A percentile compares a stretch with the other conserved stretches of the same genome.
phyloP scores from a whole-genome alignment of 2,113 vertebrate genomes.

The Nyctereutes procyonoides region DNA sequence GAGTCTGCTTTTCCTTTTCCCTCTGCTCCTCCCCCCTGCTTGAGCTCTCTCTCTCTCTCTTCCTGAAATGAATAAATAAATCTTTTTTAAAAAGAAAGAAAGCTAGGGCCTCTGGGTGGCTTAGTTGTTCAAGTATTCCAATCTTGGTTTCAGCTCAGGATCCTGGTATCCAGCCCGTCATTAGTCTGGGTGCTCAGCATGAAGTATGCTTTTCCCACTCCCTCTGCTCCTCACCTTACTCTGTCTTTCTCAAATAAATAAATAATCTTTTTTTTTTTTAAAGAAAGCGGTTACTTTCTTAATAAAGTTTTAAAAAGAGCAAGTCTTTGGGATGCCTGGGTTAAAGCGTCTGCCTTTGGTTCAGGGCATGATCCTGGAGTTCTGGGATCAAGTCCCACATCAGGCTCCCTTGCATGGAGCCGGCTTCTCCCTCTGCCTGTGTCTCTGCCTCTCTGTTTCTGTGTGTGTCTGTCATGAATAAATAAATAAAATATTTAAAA shows the following conservation, averaged over 20 bases:
- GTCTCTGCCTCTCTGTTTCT: too few relatives aligned
- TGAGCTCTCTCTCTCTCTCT: not conserved
- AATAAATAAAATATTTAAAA: too few relatives aligned
- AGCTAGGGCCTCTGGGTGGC: not conserved
- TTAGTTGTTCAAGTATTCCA: not conserved
- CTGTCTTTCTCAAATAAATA: not conserved
- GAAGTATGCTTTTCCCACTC: not conserved
- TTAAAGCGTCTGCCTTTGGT: too few relatives aligned
- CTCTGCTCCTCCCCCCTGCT: not conserved
- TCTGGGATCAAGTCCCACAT: too few relatives aligned
- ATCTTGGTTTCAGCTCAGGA: not conserved
- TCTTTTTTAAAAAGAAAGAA: not conserved
- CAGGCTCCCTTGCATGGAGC: too few relatives aligned
- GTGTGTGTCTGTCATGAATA: too few relatives aligned
- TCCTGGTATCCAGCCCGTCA: not conserved
- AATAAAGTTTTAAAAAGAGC: constrained; percentile 13
- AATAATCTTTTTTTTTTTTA: not conserved
- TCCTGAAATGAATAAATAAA: not conserved
- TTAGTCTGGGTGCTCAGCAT: not conserved
- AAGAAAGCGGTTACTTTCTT: constrained; percentile 32
- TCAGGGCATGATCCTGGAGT: too few relatives aligned
- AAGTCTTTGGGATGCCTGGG: too few relatives aligned
- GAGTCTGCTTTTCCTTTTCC: not conserved
- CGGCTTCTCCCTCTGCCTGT: too few relatives aligned
- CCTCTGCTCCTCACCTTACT: not conserved